Percentiles rank a stretch among this genome's conserved stretches.
phyloP scores from a whole-genome alignment of 2,113 vertebrate genomes.

The Halichoerus grypus region DNA sequence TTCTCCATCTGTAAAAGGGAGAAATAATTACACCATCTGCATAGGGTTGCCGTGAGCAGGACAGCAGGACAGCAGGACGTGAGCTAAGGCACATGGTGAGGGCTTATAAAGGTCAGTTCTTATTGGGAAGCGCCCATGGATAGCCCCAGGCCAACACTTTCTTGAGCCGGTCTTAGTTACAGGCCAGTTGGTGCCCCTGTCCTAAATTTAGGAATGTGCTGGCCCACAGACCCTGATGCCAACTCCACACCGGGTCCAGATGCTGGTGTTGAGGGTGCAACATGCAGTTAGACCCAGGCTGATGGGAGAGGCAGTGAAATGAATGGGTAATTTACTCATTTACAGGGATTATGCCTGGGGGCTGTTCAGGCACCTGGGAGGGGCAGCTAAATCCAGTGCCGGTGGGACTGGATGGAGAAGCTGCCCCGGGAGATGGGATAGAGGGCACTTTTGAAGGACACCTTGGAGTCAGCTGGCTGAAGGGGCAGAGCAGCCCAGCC shows the following conservation, averaged over 20 bases:
- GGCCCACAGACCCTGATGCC: neutral
- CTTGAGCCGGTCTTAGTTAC: neutral
- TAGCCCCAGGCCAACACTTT: neutral
- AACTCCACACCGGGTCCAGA: neutral
- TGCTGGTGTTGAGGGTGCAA: neutral
- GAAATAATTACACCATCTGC: neutral
- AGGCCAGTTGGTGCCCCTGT: neutral
- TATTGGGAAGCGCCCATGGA: neutral
- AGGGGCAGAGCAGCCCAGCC: neutral
- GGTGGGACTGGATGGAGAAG: neutral
- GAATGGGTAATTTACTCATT: constrained; percentile 39
- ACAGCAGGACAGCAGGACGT: neutral
- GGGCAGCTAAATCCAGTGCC: neutral
- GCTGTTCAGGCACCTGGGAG: neutral
- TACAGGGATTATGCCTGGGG: neutral
- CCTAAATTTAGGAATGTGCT: neutral
- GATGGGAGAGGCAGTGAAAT: neutral
- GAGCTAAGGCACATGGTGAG: neutral
- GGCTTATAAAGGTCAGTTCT: neutral
- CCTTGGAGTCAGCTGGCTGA: neutral
- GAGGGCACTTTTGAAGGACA: constrained; percentile 1
- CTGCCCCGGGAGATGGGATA: neutral
- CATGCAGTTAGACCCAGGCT: neutral
- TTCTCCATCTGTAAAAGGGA: neutral
- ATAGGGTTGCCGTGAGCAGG: neutral